Percentiles rank a stretch among this genome's conserved stretches.
phyloP scores from a whole-genome alignment of 2,797 vertebrate genomes.

The Eurystomus glaucurus region DNA sequence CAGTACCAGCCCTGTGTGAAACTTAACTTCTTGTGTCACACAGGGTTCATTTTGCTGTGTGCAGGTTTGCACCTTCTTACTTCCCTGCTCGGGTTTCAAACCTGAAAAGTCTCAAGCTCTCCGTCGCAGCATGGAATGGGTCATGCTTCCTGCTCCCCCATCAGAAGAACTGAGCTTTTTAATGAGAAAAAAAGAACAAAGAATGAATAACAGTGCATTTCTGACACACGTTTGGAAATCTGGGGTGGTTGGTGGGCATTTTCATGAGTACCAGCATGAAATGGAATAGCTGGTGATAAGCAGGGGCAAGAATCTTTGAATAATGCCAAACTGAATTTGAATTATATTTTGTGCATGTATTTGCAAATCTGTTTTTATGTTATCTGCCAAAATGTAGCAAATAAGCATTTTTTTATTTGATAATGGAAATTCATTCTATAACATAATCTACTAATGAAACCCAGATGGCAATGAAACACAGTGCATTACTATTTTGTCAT shows the following conservation, averaged over 20 bases:
- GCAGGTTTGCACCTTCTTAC: not conserved
- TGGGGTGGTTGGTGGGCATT: not conserved
- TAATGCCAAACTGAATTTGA: not conserved
- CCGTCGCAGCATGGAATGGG: slow-evolving; percentile 13
- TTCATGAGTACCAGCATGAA: not conserved
- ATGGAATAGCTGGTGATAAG: not conserved
- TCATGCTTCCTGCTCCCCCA: slow-evolving; percentile 30
- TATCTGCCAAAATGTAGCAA: slow-evolving; percentile 1
- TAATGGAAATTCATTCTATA: slow-evolving; percentile 33
- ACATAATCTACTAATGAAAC: slow-evolving; percentile 54
- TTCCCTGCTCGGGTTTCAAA: slow-evolving; percentile 60
- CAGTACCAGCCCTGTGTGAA: not conserved
- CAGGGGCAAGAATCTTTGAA: not conserved
- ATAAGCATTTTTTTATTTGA: slow-evolving; percentile 48
- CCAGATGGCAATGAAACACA: slow-evolving; percentile 25
- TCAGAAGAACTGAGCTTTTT: slow-evolving; percentile 27
- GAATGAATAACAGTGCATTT: not conserved
- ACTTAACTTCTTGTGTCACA: slow-evolving; percentile 6
- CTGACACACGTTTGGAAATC: not conserved
- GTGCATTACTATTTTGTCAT: not conserved
- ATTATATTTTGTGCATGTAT: not conserved
- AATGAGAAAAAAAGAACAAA: slow-evolving; percentile 11
- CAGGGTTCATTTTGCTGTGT: slow-evolving; percentile 32
- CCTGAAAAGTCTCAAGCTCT: slow-evolving; percentile 8
- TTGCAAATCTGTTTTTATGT: not conserved